Base-by-base conservation (phyloP, 2,888 invertebrate species). In the Entomobrya proxima region DNA sequence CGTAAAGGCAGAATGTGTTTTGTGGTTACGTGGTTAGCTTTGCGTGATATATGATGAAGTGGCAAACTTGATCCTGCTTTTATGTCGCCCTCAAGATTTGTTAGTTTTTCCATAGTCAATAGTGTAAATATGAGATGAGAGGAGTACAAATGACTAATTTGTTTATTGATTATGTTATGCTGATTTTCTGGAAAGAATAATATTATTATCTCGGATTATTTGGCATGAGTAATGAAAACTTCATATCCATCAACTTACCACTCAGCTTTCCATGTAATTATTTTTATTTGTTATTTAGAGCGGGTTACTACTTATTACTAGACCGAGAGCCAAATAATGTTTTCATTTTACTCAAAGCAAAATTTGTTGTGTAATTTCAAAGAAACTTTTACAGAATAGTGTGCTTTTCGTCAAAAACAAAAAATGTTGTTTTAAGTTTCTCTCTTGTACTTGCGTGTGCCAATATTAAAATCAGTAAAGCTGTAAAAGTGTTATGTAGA, bases 81-180 rank as follows among this genome's bases (percentile, higher is more conserved):
- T 72, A 30, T 47, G 50, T 67, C 47, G 72, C 30, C 35, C n/a
- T n/a, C 7, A 72, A 44, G 72, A 72, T 72, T 72, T 72, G 72
- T 72, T 72, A 47, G 47, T 72, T 72, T 47, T 47, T 27, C 30
- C 30, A 30, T n/a, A n/a, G n/a, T n/a, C n/a, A n/a, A n/a, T n/a
- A 30, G 32, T 47, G 72, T 72, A 72, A 72, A 72, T 47, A 72
- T 44, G 47, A 72, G 11, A 72, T 27, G 44, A 40, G 44, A 15
- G 7, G 15, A 5, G 44, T 15, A 72, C 44, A 72, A 72, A 72
- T 72, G 30, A 15, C 21, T 67, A 67, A 50, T 44, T 32, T 72
- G 44, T 72, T 72, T 50, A 50, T 72, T 47, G 72, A 47, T 47
- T 47, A 72, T 72, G 27, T 72, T 72, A 37, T 67, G 67, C 40